phyloP scores from a whole-genome alignment of 2,888 invertebrate species.

The Mystacides longicornis region DNA sequence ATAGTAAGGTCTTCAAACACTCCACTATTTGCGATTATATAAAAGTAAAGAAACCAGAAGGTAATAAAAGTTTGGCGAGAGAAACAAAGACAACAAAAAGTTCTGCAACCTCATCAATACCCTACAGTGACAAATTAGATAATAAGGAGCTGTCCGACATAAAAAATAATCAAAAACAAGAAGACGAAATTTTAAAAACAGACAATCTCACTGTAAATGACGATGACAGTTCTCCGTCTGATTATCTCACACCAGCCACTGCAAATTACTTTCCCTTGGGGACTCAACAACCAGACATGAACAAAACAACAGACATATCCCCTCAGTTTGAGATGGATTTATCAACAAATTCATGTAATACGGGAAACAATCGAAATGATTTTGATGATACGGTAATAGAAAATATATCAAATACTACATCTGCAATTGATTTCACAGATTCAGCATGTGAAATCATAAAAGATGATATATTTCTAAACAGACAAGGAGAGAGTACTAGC shows the following conservation, averaged over 20 bases:
- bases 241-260: conserved; percentile 41
- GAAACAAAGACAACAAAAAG: background rate
- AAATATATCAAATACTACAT: conserved; percentile 39
- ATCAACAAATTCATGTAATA: conserved; percentile 33
- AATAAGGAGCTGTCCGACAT: background rate
- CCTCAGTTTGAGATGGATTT: conserved; percentile 31
- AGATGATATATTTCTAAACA: conserved; percentile 3
- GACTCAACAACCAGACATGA: conserved; percentile 19
- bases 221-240: conserved; percentile 41
- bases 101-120: background rate
- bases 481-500: conserved; percentile 23
- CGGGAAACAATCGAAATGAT: conserved; percentile 37
- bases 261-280: conserved; percentile 35
- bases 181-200: background rate
- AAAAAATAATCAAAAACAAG: background rate
- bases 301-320: background rate
- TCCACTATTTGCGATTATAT: conserved; percentile 38
- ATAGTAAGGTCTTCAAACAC: conserved; percentile 39
- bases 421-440: conserved; percentile 38
- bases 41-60: background rate
- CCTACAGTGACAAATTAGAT: background rate
- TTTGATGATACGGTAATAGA: conserved; percentile 40
- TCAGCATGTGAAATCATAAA: conserved; percentile 8
- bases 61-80: background rate
- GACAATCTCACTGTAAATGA: conserved; percentile 37